A percentile compares a stretch with the other conserved stretches of the same genome.
phyloP scores from a whole-genome alignment of 2,888 invertebrate species.

The Schizaphis graminum region DNA sequence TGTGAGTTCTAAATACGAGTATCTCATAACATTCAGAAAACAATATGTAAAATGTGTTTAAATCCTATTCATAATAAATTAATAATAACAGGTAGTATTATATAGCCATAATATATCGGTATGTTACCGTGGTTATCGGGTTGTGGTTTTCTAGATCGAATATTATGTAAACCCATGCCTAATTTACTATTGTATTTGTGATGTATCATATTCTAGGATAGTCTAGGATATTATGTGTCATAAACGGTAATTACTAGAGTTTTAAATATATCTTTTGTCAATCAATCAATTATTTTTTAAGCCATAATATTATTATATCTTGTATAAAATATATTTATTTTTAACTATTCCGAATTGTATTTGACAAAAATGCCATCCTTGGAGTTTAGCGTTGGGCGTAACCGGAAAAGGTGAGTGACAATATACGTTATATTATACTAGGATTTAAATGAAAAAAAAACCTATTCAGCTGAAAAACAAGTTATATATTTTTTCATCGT shows the following conservation, averaged over 20 bases:
- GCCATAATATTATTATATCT: not conserved
- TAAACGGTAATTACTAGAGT: not conserved
- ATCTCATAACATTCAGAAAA: too few species aligned
- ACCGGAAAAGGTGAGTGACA: slow-evolving; percentile 63
- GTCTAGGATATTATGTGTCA: not conserved
- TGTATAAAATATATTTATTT: slow-evolving; percentile 3
- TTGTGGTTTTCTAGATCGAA: not conserved
- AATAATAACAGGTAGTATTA: not conserved
- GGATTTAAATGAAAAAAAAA: slow-evolving; percentile 39
- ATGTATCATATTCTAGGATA: not conserved
- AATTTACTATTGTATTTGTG: not conserved
- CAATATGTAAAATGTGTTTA: too few species aligned
- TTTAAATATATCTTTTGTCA: not conserved
- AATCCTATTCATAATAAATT: too few species aligned
- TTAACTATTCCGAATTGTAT: slow-evolving; percentile 5
- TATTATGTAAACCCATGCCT: not conserved
- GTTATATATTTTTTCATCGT: slow-evolving; percentile 16
- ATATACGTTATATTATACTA: slow-evolving; percentile 28
- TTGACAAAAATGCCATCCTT: slow-evolving; percentile 32
- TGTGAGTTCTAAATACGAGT: too few species aligned
- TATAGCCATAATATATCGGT: not conserved
- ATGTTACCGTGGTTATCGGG: not conserved
- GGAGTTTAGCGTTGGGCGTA: slow-evolving; percentile 20
- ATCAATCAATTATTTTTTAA: not conserved
- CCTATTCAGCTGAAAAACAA: not conserved